These are phyloP conservation scores for Charaxes varanes DNA, from an alignment of 1,140 invertebrate species.

Conservation along the genomic window DNA sequence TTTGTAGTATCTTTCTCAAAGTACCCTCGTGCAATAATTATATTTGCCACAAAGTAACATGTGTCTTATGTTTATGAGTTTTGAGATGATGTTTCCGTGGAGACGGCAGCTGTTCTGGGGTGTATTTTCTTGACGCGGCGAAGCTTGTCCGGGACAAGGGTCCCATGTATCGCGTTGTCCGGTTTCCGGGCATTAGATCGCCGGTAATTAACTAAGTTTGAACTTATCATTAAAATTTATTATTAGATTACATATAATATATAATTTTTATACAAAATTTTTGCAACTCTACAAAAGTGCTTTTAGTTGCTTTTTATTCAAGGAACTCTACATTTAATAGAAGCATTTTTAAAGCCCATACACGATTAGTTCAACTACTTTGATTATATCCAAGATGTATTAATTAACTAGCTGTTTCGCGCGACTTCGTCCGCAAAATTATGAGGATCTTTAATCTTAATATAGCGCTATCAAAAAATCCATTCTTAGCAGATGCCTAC, in stretches of 20 bases:
- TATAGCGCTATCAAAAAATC: too few relatives aligned
- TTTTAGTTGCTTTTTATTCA: too few relatives aligned
- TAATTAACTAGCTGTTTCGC: too few relatives aligned
- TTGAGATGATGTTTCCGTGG: slow-evolving; percentile 28
- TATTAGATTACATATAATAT: slow-evolving; percentile 1
- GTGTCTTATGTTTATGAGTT: slow-evolving; percentile 18
- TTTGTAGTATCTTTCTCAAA: slow-evolving; percentile 33
- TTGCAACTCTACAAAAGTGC: too few relatives aligned
- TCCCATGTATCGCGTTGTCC: slow-evolving; percentile 62
- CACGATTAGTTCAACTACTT: too few relatives aligned
- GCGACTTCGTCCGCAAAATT: too few relatives aligned
- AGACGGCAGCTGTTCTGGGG: slow-evolving; percentile 3
- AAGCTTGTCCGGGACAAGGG: slow-evolving; percentile 57
- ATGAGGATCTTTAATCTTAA: too few relatives aligned
- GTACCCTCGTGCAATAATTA: slow-evolving; percentile 19
- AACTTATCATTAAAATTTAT: slow-evolving; percentile 14
- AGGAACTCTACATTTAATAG: too few relatives aligned
- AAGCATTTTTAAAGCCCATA: too few relatives aligned
- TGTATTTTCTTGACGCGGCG: slow-evolving; percentile 28
- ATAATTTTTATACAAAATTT: background rate
- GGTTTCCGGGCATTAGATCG: slow-evolving; percentile 60
- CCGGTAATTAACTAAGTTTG: slow-evolving; percentile 65
- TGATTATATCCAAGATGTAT: too few relatives aligned
- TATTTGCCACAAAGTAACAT: slow-evolving; percentile 19
- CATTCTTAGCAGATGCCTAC: too few relatives aligned